Conservation (phyloP, 2,797 vertebrate genomes). For the Menidia menidia region DNA sequence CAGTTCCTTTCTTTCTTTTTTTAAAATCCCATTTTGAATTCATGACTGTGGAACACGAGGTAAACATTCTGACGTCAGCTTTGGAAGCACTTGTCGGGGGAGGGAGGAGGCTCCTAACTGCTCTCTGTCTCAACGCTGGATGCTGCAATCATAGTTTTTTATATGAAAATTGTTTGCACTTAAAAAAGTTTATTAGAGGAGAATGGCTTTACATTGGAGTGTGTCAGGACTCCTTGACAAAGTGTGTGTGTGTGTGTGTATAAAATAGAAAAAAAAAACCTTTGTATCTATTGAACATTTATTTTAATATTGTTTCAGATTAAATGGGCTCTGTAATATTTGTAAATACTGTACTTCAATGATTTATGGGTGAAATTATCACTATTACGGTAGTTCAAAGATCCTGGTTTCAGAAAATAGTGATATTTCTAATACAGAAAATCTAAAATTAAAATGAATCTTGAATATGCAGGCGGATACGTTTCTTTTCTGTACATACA, state of each 20-base stretch:
- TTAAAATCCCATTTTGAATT: constrained; percentile 54
- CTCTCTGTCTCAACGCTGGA: constrained; percentile 88
- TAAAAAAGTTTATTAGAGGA: constrained; percentile 89
- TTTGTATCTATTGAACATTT: constrained; percentile 92
- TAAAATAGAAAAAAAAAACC: constrained; percentile 51
- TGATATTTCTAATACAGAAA: constrained; percentile 92
- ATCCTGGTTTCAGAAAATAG: constrained; percentile 87
- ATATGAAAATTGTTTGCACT: constrained; percentile 91
- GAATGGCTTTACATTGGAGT: constrained; percentile 87
- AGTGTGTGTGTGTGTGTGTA: constrained; percentile 42
- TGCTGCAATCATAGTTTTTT: constrained; percentile 89
- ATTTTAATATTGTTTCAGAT: constrained; percentile 92
- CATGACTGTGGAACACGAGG: constrained; percentile 65
- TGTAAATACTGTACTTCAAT: constrained; percentile 90
- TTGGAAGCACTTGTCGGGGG: constrained; percentile 79
- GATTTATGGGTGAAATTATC: constrained; percentile 82
- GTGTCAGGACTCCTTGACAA: constrained; percentile 80
- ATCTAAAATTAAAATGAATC: constrained; percentile 87
- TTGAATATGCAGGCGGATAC: constrained; percentile 88
- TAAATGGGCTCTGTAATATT: constrained; percentile 86
- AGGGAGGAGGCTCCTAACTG: constrained; percentile 76
- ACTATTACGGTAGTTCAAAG: constrained; percentile 83
- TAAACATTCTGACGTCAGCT: constrained; percentile 73
- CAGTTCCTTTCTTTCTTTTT: constrained; percentile 74
- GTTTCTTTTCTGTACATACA: constrained; percentile 84